Percentiles rank a stretch among this genome's conserved stretches.
These are phyloP conservation scores for Eurytoma adleriae DNA, from an alignment of 2,888 invertebrate species.

Conservation along the genomic window DNA sequence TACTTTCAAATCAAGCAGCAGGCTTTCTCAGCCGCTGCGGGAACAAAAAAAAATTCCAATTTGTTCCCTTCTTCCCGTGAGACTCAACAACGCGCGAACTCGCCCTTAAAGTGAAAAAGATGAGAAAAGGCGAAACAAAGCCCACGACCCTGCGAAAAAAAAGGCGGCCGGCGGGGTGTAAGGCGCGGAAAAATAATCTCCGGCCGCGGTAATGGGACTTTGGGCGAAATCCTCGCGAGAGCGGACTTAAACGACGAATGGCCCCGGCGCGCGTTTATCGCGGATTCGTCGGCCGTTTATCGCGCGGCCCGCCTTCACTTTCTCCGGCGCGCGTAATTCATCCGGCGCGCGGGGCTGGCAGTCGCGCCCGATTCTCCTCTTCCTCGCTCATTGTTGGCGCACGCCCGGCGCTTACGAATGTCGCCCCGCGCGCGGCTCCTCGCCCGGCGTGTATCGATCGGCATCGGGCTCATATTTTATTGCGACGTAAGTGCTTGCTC, in stretches of 20 bases:
- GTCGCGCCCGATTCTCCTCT: conserved; percentile 51
- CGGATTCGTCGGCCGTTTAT: conserved; percentile 26
- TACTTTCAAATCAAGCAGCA: neutral
- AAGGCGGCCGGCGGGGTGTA: neutral
- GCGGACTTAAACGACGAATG: conserved; percentile 28
- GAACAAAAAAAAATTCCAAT: conserved; percentile 18
- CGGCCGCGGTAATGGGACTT: conserved; percentile 35
- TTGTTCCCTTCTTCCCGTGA: neutral
- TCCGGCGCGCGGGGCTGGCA: conserved; percentile 35
- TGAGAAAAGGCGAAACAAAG: conserved; percentile 40
- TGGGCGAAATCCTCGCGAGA: conserved; percentile 36
- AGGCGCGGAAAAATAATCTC: conserved; percentile 37
- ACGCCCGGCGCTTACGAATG: conserved; percentile 6
- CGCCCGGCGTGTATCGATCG: conserved; percentile 32
- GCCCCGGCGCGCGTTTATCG: conserved; percentile 32
- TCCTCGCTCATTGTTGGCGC: conserved; percentile 44
- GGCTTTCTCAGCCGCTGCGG: neutral
- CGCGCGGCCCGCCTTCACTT: conserved; percentile 27
- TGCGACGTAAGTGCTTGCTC: neutral
- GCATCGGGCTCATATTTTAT: conserved; percentile 20
- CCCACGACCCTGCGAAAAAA: neutral
- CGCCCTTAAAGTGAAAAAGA: conserved; percentile 45
- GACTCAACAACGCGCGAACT: neutral
- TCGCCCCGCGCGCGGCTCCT: neutral
- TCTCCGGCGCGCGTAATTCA: conserved; percentile 50